A percentile compares a stretch with the other conserved stretches of the same genome.
Conservation (phyloP, 2,113 vertebrate species). For the Perca schrenkii region DNA sequence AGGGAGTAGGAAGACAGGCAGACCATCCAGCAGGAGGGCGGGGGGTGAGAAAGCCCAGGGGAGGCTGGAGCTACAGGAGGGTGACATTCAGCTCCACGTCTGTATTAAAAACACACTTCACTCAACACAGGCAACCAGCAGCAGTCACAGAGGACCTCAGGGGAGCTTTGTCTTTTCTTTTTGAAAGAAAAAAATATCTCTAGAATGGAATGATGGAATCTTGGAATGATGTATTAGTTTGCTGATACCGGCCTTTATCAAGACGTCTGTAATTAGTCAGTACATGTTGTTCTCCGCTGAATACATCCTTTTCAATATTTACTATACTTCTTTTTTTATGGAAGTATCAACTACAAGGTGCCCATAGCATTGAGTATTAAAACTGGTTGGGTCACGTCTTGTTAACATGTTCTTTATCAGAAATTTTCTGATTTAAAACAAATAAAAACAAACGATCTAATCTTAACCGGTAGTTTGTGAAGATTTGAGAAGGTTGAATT, state of each 20-base stretch:
- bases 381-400: background rate
- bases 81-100: conserved; percentile 61
- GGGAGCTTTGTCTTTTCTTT: background rate
- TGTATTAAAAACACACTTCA: conserved; percentile 42
- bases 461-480: background rate
- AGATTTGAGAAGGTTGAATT: background rate
- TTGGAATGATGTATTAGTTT: background rate
- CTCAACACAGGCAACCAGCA: conserved; percentile 31
- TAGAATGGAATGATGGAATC: too few species aligned
- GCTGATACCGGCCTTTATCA: background rate
- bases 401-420: background rate
- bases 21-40: conserved; percentile 27
- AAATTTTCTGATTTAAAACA: background rate
- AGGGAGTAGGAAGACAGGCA: conserved; percentile 15
- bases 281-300: background rate
- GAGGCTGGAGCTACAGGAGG: conserved; percentile 46
- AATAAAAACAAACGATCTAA: background rate
- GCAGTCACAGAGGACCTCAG: conserved; percentile 8
- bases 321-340: background rate
- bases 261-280: background rate
- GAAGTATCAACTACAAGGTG: background rate
- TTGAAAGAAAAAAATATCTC: background rate
- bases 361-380: background rate
- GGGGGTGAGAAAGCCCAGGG: conserved; percentile 27
- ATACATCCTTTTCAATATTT: background rate